Base-by-base conservation (phyloP, 92 coral and sea anemone genomes). In the Epizoanthus stellaris region DNA sequence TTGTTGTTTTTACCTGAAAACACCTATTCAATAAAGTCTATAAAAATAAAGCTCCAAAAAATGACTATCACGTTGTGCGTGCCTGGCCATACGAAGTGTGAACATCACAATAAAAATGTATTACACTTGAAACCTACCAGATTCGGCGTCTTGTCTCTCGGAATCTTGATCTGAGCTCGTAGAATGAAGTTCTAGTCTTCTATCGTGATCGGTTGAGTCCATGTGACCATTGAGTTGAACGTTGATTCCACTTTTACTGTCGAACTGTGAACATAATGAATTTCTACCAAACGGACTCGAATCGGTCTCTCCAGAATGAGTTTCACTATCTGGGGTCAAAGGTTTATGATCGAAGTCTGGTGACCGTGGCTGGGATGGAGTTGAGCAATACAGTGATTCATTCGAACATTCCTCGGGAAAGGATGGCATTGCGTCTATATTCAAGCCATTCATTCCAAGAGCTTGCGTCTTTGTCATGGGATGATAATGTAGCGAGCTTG, bases 391-490 rank as follows among this genome's bases (percentile, higher is more conserved):
- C 80, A 94, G 73, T 16, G 98, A 94, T 86, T 94, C 98, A 56
- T 94, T 94, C 25, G 95, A 87, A 91, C 98, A 94, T 67, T 94
- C 98, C 71, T 94, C 98, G 6, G 98, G 95, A 20, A 94, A 80
- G 20, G 92, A 85, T 2, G 94, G 88, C 98, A 94, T 90, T 40
- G 95, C 76, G 81, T 94, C 98, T 87, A 94, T 82, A 70, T 95
- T 90, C 56, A 94, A 80, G 21, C 98, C 91, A 82, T 90, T 94
- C 16, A 94, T 72, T n/a, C 88, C 88, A 69, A 94, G 69, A 72
- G 80, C 73, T 63, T 92, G 92, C 11, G 93, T 69, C 75, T 92
- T 94, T 65, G 80, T 84, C 36, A 93, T 6, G 23, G 95, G 73
- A 42, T 87, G 85, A 79, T 92, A 88, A 9, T 86, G 73, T 39